Base-by-base conservation (phyloP, 2,113 vertebrate species). In the Pagrus major region DNA sequence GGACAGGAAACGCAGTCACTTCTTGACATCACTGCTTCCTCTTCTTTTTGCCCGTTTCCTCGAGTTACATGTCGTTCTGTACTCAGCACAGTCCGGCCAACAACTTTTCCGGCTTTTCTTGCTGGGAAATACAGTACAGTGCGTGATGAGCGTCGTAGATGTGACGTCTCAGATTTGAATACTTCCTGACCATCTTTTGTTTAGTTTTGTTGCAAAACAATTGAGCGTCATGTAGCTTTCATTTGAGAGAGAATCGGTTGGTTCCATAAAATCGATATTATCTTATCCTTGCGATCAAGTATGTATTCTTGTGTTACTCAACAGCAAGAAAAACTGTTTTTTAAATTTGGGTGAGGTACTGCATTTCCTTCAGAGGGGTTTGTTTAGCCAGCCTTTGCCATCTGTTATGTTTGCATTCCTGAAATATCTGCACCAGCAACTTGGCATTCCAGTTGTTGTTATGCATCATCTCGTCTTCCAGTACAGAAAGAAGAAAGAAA, bases 21-120 rank as follows among this genome's bases (percentile, higher is more conserved):
- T 88, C 80, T 88, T 90, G 78, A 92, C 91, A 90, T 94, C 91
- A 83, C 78, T 0, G 14, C 60, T 93, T 91, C 91, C 92, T 85
- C 75, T 92, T 89, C 89, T 90, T 68, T 58, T 68, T 16, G 29
- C 79, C 72, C 25, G 55, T 92, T 93, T 93, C 92, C 89, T 93
- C 25, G 71, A 88, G 59, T 65, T 72, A 67, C 69, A 41, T 52
- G 59, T 76, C 72, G 66, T 74, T 59, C 65, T 78, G 51, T 47
- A 52, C 56, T 51, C 56, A 1, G 25, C 65, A 61, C 78, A 65
- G 46, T 49, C 44, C 51, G 74, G 86, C 67, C 80, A 47, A 35
- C 9, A n/a, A 69, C 21, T 44, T 20, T 84, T 83, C 83, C 59
- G 35, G 15, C 71, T 73, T 79, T 85, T 76, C 71, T 80, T 46